Base-by-base conservation (phyloP, 2,113 vertebrate species). In the Muscicapa adusta region DNA sequence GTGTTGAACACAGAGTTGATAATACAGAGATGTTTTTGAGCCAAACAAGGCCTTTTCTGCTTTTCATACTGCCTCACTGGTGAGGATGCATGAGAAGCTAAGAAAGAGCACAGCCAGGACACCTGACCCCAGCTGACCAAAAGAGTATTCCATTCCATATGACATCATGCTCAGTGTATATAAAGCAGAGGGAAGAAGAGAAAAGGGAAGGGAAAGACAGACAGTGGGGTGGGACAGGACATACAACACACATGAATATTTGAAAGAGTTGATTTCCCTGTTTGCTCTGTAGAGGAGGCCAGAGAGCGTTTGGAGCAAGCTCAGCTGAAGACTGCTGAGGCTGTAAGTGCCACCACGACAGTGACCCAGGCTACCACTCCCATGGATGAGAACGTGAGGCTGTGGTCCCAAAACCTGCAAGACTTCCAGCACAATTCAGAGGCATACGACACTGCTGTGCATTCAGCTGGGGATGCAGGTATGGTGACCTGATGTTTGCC, bases 391-490 rank as follows among this genome's bases (percentile, higher is more conserved):
- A 98, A 98, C 8, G 96, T 99, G 75, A 97, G 98, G 89, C 43
- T 96, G 91, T 99, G 99, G 99, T 98, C 98, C 42, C 97, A 95
- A 90, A 99, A 98, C 79, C 97, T 99, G 92, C 98, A 94, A n/a
- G 98, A 97, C 61, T 98, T 99, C 12, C 97, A 98, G 34, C 98
- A 98, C 57, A 98, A 98, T 58, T 98, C 98, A 36, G 92, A 70
- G 8, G 98, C 98, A 15, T 99, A 98, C 2, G 96, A 99, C 54
- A 98, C 94, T 18, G 98, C 98, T 16, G 97, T 99, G 70, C 61
- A 96, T 80, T 98, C 98, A 42, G 99, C 99, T 23, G 98, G 97
- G 18, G 98, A 98, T 88, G 98, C 99, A 98, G 99, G 99, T 99
- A 96, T 2, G 13, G 16, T 45, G n/a, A 88, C 23, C 13, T 22